These are phyloP conservation scores for Metalampra italica DNA, from an alignment of 2,888 invertebrate genomes.

Conservation along the genomic window DNA sequence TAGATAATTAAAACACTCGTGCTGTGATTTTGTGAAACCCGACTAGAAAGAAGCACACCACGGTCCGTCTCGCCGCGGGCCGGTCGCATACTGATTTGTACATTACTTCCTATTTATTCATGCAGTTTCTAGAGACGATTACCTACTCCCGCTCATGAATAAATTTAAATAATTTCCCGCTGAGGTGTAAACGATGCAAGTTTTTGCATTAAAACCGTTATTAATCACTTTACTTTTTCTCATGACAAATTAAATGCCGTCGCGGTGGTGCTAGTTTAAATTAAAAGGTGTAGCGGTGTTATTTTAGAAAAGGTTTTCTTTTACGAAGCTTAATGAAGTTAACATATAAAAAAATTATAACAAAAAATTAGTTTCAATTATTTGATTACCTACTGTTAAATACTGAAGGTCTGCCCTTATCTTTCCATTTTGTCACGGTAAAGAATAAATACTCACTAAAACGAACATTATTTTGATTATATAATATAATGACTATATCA, in stretches of 20 bases:
- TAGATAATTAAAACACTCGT: too few relatives aligned
- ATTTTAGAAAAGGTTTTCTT: neutral
- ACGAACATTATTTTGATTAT: too few relatives aligned
- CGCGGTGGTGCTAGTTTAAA: conserved; percentile 2
- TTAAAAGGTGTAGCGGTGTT: neutral
- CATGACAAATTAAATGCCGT: conserved; percentile 39
- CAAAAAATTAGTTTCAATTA: too few relatives aligned
- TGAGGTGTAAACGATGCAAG: conserved; percentile 73
- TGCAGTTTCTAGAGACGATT: conserved; percentile 68
- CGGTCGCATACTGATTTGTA: conserved; percentile 53
- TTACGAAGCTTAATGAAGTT: too few relatives aligned
- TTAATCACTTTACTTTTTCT: conserved; percentile 58
- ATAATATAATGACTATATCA: too few relatives aligned
- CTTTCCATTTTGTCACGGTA: too few relatives aligned
- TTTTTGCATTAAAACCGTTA: conserved; percentile 70
- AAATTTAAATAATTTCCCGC: conserved; percentile 69
- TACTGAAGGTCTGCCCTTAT: too few relatives aligned
- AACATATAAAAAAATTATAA: too few relatives aligned
- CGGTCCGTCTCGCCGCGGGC: neutral
- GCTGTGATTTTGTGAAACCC: too few relatives aligned
- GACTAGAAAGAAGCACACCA: too few relatives aligned
- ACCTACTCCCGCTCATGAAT: conserved; percentile 70
- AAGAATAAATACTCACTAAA: too few relatives aligned
- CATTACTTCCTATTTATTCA: conserved; percentile 69
- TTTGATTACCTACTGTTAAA: too few relatives aligned